These are phyloP conservation scores for Trisateles emortualis DNA, from an alignment of 2,888 invertebrate species.

Conservation along the genomic window DNA sequence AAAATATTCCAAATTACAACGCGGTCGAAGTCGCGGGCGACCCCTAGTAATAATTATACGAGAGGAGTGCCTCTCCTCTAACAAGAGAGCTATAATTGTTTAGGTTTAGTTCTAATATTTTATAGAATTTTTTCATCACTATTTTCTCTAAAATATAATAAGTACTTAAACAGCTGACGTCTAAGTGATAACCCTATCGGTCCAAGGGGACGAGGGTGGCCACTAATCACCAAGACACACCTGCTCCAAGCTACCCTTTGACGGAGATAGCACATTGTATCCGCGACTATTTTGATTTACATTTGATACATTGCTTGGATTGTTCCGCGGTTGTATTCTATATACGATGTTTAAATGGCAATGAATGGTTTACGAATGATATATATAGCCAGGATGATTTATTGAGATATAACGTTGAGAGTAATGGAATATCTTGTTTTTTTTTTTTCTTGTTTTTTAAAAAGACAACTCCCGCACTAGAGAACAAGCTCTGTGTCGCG, in stretches of 20 bases:
- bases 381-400: conserved; percentile 14
- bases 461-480: no score
- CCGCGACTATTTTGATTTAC: conserved; percentile 32
- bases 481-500: no score
- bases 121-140: no score
- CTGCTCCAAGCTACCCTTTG: conserved; percentile 32
- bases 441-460: no score
- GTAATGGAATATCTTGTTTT: background rate
- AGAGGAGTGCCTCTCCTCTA: no score
- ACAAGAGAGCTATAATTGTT: no score
- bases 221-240: conserved; percentile 43
- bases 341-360: conserved; percentile 13
- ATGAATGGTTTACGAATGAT: conserved; percentile 25
- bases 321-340: conserved; percentile 36
- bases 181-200: conserved; percentile 18
- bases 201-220: conserved; percentile 10
- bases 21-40: no score
- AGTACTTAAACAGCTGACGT: background rate
- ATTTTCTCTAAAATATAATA: no score
- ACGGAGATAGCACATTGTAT: conserved; percentile 44
- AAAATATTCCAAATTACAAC: no score
- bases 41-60: no score
- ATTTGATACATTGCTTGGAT: conserved; percentile 41
- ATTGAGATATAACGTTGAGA: conserved; percentile 5
- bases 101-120: no score